Conservation (phyloP, 2,113 vertebrate species). For the Nansenia antarctica region DNA sequence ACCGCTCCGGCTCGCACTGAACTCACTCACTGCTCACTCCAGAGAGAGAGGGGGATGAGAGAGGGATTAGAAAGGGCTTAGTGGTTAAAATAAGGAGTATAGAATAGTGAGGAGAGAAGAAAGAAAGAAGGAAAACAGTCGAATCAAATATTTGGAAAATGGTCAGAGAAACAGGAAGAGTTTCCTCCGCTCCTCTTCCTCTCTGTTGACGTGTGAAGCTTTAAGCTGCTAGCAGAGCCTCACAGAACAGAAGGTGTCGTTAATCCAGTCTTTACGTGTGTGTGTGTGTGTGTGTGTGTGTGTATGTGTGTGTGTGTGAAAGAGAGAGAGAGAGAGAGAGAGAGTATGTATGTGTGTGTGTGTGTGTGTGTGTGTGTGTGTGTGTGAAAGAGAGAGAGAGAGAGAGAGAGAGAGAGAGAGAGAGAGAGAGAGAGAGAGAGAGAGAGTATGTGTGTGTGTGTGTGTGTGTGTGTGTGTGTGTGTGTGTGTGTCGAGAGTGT, state of each 20-base stretch:
- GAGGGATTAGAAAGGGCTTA: background rate
- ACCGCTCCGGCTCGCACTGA: too few species aligned
- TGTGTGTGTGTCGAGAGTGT: background rate
- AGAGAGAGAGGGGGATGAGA: background rate
- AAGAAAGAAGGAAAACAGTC: too few species aligned
- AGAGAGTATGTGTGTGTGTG: background rate
- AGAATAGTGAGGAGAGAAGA: background rate
- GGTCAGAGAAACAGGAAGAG: background rate
- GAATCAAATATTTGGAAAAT: too few species aligned
- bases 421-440: background rate
- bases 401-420: background rate
- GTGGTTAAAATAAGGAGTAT: background rate
- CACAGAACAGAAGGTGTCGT: too few species aligned
- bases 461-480: slow-evolving; percentile 13
- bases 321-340: background rate
- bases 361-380: background rate
- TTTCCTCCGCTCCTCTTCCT: background rate
- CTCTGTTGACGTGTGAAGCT: background rate
- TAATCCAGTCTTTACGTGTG: background rate
- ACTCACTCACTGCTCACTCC: too few species aligned
- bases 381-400: background rate
- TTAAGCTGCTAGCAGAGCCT: too few species aligned
- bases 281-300: slow-evolving; percentile 15
- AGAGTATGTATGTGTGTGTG: background rate
- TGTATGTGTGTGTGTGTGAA: background rate